Evolutionary conservation across 2,113 vertebrate genomes (phyloP).

Genomic region (Heteronetta atricapilla): DNA sequence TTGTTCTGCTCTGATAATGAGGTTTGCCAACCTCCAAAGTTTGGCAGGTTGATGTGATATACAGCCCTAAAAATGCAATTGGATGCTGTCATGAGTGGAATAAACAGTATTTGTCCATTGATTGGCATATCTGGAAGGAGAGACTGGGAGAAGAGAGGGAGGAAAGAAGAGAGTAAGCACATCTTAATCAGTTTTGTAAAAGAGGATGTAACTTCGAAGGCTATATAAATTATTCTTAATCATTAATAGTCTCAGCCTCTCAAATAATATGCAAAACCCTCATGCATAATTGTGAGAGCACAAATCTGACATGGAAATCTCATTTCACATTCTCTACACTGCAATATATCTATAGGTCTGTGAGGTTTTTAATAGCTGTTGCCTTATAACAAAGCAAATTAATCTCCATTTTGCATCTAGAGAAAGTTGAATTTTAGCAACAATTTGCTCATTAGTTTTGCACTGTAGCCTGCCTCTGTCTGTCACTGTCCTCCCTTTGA

Average conservation of each 20-base stretch:
- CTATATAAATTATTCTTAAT: neutral
- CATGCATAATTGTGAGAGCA: neutral
- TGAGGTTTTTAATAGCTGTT: constrained; percentile 20
- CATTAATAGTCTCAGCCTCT: neutral
- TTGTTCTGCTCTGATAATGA: neutral
- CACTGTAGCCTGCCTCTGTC: neutral
- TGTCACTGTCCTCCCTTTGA: neutral
- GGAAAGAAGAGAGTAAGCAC: neutral
- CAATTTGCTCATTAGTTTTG: constrained; percentile 40
- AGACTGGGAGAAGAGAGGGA: neutral
- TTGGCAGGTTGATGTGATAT: neutral
- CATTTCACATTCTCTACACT: neutral
- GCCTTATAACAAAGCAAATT: constrained; percentile 40
- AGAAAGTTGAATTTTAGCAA: constrained; percentile 8
- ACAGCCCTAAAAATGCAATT: neutral
- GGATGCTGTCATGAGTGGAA: neutral
- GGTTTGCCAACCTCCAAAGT: neutral
- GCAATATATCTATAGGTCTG: neutral
- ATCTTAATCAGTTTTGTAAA: neutral
- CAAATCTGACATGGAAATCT: constrained; percentile 3
- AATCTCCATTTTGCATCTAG: constrained; percentile 53
- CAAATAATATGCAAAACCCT: neutral
- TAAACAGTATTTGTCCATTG: neutral
- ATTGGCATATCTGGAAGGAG: neutral
- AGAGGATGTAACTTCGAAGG: neutral